Base-by-base conservation (phyloP, 2,113 vertebrate genomes). In the Bostrychus sinensis region DNA sequence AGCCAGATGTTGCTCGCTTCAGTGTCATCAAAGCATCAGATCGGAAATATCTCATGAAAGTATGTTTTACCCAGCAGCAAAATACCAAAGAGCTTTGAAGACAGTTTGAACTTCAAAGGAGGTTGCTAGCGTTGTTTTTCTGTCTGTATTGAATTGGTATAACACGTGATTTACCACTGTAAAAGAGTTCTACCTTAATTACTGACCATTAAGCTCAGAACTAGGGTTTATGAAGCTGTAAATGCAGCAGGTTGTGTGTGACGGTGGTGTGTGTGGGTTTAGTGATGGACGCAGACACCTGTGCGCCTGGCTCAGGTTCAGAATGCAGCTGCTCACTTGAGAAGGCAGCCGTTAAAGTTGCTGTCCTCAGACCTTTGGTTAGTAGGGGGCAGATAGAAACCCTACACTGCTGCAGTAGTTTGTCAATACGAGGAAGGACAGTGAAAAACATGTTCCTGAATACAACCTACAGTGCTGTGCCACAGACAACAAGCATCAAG, bases 321-420 rank as follows among this genome's bases (percentile, higher is more conserved):
- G 82, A 77, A 78, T 66, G 83, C 91, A 91, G 89, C 91, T 91
- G 90, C 77, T 79, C 80, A 80, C 84, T 90, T 86, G 68, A 91
- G 78, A 89, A 75, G 86, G 69, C 82, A 56, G 84, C 76, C 77
- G 72, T 75, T 79, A 74, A 90, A 89, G 82, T 90, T 89, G 90
- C 91, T 92, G 88, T 16, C 88, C 84, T 91, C 89, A 90, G 90
- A 84, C 57, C 86, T 89, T 92, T 69, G 51, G 61, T 66, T 42
- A 66, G 74, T 71, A 46, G 73, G 74, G 77, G 76, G 57, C 20
- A n/a, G 65, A 62, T 17, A 16, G 89, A 90, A 89, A 91, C 85
- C 75, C 56, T 79, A 90, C 38, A 90, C 67, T 85, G 72, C 28
- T 42, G 55, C 57, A 32, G 72, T 80, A 82, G 80, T 83, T 83